phyloP scores from a whole-genome alignment of 2,888 invertebrate species.

The Dolichopus griseipennis region DNA sequence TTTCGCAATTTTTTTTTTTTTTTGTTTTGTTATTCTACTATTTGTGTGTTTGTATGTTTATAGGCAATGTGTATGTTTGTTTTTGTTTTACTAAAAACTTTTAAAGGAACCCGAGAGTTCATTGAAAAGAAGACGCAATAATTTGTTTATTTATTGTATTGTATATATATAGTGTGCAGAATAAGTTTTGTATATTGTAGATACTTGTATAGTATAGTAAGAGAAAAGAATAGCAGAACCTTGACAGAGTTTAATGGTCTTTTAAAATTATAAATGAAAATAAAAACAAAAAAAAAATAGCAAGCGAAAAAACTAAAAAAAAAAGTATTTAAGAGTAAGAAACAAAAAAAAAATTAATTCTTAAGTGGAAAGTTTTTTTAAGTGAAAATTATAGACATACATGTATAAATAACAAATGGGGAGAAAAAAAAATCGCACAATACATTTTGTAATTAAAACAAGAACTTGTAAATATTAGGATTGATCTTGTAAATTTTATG shows the following conservation, averaged over 20 bases:
- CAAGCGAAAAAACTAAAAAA: no score
- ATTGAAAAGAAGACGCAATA: conserved; percentile 3
- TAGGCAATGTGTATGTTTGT: neutral
- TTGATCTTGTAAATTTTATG: no score
- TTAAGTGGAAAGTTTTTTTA: neutral
- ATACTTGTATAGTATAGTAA: neutral
- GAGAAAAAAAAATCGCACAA: no score
- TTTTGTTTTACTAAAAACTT: neutral
- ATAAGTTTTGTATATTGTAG: no score
- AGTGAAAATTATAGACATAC: neutral
- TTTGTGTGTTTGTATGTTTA: neutral
- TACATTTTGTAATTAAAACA: no score
- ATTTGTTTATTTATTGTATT: neutral
- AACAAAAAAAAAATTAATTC: neutral
- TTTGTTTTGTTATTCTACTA: neutral
- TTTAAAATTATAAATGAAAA: neutral
- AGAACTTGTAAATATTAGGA: no score
- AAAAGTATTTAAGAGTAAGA: neutral
- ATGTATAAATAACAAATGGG: no score
- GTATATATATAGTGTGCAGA: no score
- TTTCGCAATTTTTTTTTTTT: neutral
- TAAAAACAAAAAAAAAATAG: no score
- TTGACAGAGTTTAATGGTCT: conserved; percentile 1
- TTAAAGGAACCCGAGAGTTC: neutral
- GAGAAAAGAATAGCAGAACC: neutral